Conservation (phyloP, 2,888 invertebrate genomes). For the Metopia argyrocephala region DNA sequence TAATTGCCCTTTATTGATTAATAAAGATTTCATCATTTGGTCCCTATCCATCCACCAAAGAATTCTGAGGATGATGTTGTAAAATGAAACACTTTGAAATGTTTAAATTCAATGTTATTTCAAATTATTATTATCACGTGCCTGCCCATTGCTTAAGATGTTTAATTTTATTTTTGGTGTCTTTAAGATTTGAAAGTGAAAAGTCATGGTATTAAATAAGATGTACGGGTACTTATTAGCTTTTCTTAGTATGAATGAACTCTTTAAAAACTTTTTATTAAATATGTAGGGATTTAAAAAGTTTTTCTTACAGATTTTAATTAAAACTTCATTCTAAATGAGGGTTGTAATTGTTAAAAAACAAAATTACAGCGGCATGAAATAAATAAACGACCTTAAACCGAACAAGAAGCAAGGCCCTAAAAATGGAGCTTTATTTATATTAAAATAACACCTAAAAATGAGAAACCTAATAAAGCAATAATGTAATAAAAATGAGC, state of each 20-base stretch:
- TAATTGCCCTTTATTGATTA: not conserved
- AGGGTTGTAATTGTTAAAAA: too few species aligned
- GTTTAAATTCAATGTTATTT: conserved; percentile 21
- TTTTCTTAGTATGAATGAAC: not conserved
- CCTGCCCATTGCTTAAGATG: not conserved
- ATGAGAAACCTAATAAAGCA: too few species aligned
- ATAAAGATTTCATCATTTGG: not conserved
- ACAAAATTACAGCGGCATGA: too few species aligned
- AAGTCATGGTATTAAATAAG: conserved; percentile 55
- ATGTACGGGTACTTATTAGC: too few species aligned
- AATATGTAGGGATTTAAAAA: too few species aligned
- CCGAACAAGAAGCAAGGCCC: too few species aligned
- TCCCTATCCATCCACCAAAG: too few species aligned
- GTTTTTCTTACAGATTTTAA: not conserved
- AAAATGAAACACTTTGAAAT: conserved; percentile 12
- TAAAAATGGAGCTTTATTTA: too few species aligned
- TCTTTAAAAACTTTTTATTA: not conserved
- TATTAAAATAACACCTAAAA: too few species aligned
- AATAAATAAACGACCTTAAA: too few species aligned
- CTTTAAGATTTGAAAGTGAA: conserved; percentile 7
- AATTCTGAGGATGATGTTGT: not conserved
- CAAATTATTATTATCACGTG: conserved; percentile 27
- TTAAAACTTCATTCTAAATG: not conserved
- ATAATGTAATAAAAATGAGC: too few species aligned
- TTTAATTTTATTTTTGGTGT: not conserved